These are phyloP conservation scores for Beris chalybata DNA, from an alignment of 2,888 invertebrate genomes.

Conservation along the genomic window DNA sequence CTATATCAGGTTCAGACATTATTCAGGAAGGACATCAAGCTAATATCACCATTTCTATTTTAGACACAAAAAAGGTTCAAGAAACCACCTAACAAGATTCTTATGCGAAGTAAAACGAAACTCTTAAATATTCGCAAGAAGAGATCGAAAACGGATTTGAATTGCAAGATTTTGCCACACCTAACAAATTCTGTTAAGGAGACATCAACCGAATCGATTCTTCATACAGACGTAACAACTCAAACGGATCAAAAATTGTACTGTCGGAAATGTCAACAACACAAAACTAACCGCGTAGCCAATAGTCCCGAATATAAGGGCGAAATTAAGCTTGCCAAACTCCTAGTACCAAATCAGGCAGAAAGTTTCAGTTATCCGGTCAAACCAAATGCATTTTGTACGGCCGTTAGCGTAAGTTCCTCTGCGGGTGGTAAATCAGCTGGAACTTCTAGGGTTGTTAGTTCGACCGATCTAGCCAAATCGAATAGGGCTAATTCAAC, in stretches of 20 bases:
- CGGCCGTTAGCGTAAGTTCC: background rate
- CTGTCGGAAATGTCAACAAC: slow-evolving; percentile 7
- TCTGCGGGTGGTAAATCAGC: background rate
- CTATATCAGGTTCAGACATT: background rate
- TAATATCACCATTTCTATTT: background rate
- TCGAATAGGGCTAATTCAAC: background rate
- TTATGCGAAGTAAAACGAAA: background rate
- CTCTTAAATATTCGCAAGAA: background rate
- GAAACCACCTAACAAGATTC: background rate
- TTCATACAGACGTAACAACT: background rate
- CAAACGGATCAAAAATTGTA: slow-evolving; percentile 10
- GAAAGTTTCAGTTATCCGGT: background rate
- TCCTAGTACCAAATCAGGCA: too few species aligned
- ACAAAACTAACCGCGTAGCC: background rate
- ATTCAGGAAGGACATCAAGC: background rate
- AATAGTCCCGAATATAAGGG: background rate
- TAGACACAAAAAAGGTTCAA: background rate
- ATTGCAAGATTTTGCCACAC: too few species aligned
- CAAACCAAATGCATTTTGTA: slow-evolving; percentile 6
- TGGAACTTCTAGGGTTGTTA: background rate
- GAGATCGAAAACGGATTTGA: background rate
- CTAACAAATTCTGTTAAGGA: background rate
- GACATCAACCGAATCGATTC: slow-evolving; percentile 10
- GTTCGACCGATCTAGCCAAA: slow-evolving; percentile 1
- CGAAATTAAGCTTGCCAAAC: background rate